Percentiles rank a stretch among this genome's conserved stretches.
phyloP scores from a whole-genome alignment of 1,140 invertebrate species.

The Muscidifurax raptorellus region DNA sequence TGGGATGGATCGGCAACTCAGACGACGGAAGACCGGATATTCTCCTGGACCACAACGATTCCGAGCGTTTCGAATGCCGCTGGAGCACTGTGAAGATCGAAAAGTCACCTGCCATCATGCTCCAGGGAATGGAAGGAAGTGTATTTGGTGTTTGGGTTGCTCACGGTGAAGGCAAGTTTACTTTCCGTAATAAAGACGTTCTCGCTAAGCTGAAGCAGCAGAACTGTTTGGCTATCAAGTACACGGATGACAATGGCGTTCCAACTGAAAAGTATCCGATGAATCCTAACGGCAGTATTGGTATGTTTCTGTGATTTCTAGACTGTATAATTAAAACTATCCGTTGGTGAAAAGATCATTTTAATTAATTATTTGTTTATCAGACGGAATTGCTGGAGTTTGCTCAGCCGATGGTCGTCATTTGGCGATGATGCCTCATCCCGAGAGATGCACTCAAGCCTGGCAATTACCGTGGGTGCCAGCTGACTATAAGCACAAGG shows the following conservation, averaged over 20 bases:
- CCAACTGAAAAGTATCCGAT: constrained; percentile 91
- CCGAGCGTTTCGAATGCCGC: constrained; percentile 93
- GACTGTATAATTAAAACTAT: neutral
- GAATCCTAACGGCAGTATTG: constrained; percentile 94
- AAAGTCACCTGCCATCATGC: constrained; percentile 87
- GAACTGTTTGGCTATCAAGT: constrained; percentile 85
- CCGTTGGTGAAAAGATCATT: neutral
- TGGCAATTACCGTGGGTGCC: constrained; percentile 92
- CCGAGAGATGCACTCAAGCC: constrained; percentile 89
- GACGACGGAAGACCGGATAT: constrained; percentile 77
- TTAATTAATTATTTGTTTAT: constrained; percentile 39
- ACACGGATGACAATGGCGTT: constrained; percentile 86
- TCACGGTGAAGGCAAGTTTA: constrained; percentile 94
- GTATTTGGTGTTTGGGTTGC: constrained; percentile 95
- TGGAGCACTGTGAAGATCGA: constrained; percentile 90
- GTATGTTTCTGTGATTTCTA: constrained; percentile 69
- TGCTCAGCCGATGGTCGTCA: constrained; percentile 94
- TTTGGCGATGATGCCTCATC: constrained; percentile 98
- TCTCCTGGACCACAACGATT: constrained; percentile 89
- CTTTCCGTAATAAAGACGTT: constrained; percentile 76
- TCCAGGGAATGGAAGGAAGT: constrained; percentile 89
- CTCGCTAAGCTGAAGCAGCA: constrained; percentile 77
- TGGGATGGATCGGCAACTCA: constrained; percentile 84
- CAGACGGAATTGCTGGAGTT: constrained; percentile 89
- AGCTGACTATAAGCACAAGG: constrained; percentile 74